phyloP scores from a whole-genome alignment of 2,113 vertebrate genomes.

The Triplophysa rosa region DNA sequence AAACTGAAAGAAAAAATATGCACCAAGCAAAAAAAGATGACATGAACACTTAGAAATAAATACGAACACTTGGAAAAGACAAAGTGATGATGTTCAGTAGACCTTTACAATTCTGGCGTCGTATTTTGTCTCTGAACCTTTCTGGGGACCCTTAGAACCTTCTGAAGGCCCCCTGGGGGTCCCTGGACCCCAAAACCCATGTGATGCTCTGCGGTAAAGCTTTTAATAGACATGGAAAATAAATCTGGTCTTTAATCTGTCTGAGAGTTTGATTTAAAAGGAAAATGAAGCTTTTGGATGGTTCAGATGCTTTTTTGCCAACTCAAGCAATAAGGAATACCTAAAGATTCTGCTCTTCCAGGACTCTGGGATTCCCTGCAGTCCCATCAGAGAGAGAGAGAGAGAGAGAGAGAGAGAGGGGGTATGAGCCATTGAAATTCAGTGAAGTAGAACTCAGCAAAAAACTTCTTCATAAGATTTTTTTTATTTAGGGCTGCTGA shows the following conservation, averaged over 20 bases:
- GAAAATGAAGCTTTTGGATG: conserved; percentile 42
- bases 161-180: too few species aligned
- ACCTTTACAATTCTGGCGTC: too few species aligned
- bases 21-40: too few species aligned
- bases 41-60: too few species aligned
- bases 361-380: conserved; percentile 63
- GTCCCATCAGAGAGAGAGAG: neutral
- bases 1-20: too few species aligned
- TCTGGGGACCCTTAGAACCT: too few species aligned
- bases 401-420: conserved; percentile 16
- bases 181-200: too few species aligned
- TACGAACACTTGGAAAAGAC: too few species aligned
- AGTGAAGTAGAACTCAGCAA: conserved; percentile 16
- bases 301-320: conserved; percentile 56
- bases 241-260: neutral
- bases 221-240: neutral
- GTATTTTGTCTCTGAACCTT: too few species aligned
- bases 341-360: conserved; percentile 69
- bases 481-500: too few species aligned
- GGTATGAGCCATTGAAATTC: conserved; percentile 20
- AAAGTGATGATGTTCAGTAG: too few species aligned
- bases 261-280: neutral
- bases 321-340: conserved; percentile 64
- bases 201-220: conserved; percentile 1
- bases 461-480: neutral